A percentile compares a stretch with the other conserved stretches of the same genome.
Conservation (phyloP, 2,797 vertebrate species). For the Alcedo quadribrachys region DNA sequence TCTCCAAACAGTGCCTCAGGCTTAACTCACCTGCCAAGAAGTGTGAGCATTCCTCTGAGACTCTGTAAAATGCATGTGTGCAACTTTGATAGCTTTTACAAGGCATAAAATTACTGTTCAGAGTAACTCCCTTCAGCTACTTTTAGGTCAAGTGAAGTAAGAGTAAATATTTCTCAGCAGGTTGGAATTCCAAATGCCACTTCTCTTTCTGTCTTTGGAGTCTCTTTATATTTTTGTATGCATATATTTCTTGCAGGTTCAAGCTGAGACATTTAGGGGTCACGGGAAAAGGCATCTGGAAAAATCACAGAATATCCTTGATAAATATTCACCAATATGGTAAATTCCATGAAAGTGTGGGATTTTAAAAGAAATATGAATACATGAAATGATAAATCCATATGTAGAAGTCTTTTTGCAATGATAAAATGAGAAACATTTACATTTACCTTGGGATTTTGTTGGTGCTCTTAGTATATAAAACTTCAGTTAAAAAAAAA, state of each 20-base stretch:
- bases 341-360: background rate
- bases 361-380: background rate
- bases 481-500: background rate
- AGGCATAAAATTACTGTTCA: constrained; percentile 63
- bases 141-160: constrained; percentile 66
- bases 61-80: constrained; percentile 63
- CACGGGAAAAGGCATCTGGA: constrained; percentile 31
- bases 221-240: constrained; percentile 52
- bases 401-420: background rate
- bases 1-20: constrained; percentile 63
- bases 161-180: constrained; percentile 71
- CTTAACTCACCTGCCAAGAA: constrained; percentile 68
- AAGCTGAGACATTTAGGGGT: constrained; percentile 55
- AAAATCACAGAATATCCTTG: constrained; percentile 41
- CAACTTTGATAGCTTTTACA: constrained; percentile 67
- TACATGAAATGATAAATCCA: background rate
- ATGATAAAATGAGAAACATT: background rate
- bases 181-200: constrained; percentile 63
- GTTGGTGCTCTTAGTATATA: background rate
- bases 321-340: constrained; percentile 60
- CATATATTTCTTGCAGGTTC: constrained; percentile 46
- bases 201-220: constrained; percentile 46
- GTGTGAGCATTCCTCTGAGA: constrained; percentile 33
- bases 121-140: constrained; percentile 57
- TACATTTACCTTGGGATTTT: constrained; percentile 11